Evolutionary conservation across 2,113 vertebrate genomes (phyloP).

Genomic region (Notarius quadriscutis): DNA sequence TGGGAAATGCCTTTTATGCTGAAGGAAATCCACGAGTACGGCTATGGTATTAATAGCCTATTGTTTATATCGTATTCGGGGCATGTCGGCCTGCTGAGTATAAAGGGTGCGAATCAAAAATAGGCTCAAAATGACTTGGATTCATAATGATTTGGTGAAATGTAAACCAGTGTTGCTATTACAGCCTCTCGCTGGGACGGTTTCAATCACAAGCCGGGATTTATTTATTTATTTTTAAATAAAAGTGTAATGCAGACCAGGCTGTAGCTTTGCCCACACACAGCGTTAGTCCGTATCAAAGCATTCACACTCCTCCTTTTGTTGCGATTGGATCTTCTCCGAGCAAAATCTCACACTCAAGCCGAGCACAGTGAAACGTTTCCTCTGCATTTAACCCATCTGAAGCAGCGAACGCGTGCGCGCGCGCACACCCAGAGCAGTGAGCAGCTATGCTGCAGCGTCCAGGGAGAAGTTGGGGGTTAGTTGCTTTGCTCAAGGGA

Average conservation of each 20-base stretch:
- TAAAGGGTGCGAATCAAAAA: neutral
- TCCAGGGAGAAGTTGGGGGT: too few relatives aligned
- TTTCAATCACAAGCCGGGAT: neutral
- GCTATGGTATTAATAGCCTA: neutral
- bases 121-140: neutral
- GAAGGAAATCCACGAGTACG: neutral
- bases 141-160: neutral
- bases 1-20: neutral
- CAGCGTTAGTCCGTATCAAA: neutral
- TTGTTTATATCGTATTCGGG: neutral
- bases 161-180: neutral
- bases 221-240: neutral
- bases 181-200: neutral
- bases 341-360: too few relatives aligned
- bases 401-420: too few relatives aligned
- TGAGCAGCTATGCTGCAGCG: too few relatives aligned
- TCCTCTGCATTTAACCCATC: too few relatives aligned
- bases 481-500: too few relatives aligned
- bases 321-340: neutral
- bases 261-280: neutral
- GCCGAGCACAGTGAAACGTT: too few relatives aligned
- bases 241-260: neutral
- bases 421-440: too few relatives aligned
- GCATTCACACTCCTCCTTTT: neutral
- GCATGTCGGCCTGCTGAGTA: neutral